Conservation (phyloP, 2,113 vertebrate genomes). For the Aegotheles bennettii region DNA sequence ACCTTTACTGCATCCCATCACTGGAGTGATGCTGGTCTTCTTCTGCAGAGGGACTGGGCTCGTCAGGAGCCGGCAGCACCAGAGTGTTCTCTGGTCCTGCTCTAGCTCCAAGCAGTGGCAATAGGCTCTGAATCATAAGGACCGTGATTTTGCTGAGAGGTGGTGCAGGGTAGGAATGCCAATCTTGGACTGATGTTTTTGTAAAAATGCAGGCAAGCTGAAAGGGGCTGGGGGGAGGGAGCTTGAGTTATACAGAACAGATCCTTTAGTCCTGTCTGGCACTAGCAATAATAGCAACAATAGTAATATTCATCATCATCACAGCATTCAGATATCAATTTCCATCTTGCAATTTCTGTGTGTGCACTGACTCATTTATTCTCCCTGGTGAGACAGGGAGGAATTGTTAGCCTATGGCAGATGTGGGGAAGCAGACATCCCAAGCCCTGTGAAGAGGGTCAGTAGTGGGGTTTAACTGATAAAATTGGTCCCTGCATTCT, state of each 20-base stretch:
- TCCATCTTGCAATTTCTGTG: conserved; percentile 25
- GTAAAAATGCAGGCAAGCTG: background rate
- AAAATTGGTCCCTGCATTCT: background rate
- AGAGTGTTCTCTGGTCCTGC: background rate
- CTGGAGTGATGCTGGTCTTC: background rate
- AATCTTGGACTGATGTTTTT: background rate
- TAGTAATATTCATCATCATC: conserved; percentile 56
- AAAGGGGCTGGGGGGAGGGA: background rate
- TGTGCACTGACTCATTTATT: conserved; percentile 36
- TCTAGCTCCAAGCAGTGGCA: background rate
- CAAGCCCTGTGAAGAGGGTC: background rate
- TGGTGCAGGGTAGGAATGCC: background rate
- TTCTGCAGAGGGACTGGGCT: background rate
- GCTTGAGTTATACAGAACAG: background rate
- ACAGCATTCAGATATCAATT: conserved; percentile 37
- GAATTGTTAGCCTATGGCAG: conserved; percentile 29
- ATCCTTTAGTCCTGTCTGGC: conserved; percentile 20
- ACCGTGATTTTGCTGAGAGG: background rate
- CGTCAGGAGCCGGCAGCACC: accelerated
- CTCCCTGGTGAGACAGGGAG: conserved; percentile 29
- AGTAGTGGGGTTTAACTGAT: background rate
- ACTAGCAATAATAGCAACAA: conserved; percentile 13
- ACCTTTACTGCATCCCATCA: background rate
- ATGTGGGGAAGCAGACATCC: background rate
- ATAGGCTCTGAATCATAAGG: background rate